Evolutionary conservation across 1,140 invertebrate genomes (phyloP).

Genomic region (Zophobas atratus): DNA sequence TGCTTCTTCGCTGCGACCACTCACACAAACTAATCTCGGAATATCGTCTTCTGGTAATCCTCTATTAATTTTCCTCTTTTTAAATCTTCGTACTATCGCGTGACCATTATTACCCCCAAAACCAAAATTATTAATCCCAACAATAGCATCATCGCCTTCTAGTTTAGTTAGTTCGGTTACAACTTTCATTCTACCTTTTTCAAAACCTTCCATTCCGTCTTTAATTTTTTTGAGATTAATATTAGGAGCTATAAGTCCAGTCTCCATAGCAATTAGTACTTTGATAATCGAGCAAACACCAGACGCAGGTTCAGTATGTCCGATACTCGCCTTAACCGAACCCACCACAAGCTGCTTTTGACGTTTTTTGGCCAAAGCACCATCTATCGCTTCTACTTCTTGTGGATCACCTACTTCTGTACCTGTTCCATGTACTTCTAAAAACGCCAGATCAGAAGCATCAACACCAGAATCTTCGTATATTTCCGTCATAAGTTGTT

Average conservation of each 20-base stretch:
- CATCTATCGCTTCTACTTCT: slow-evolving; percentile 88
- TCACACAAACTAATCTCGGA: slow-evolving; percentile 76
- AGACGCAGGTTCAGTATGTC: slow-evolving; percentile 93
- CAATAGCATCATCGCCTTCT: slow-evolving; percentile 73
- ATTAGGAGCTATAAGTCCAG: slow-evolving; percentile 83
- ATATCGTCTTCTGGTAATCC: slow-evolving; percentile 66
- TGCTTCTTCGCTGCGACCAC: slow-evolving; percentile 78
- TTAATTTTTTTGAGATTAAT: slow-evolving; percentile 83
- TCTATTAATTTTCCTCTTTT: slow-evolving; percentile 72
- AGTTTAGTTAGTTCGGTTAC: slow-evolving; percentile 77
- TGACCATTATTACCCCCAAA: slow-evolving; percentile 80
- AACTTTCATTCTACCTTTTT: slow-evolving; percentile 79
- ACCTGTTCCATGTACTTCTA: slow-evolving; percentile 96
- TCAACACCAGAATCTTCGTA: slow-evolving; percentile 87
- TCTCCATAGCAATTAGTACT: slow-evolving; percentile 83
- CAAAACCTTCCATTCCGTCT: slow-evolving; percentile 72
- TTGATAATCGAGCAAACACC: slow-evolving; percentile 90
- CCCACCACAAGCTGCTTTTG: slow-evolving; percentile 84
- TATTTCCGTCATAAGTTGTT: slow-evolving; percentile 84
- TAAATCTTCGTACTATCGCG: slow-evolving; percentile 74
- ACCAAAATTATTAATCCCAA: slow-evolving; percentile 76
- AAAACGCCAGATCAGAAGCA: slow-evolving; percentile 81
- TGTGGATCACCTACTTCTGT: slow-evolving; percentile 89
- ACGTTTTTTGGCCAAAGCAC: slow-evolving; percentile 82
- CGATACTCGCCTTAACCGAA: slow-evolving; percentile 94